Evolutionary conservation across 2,888 invertebrate genomes (phyloP), one percentile per base, ranked within the genome.

Genomic region (Eutolmus rufibarbis): DNA sequence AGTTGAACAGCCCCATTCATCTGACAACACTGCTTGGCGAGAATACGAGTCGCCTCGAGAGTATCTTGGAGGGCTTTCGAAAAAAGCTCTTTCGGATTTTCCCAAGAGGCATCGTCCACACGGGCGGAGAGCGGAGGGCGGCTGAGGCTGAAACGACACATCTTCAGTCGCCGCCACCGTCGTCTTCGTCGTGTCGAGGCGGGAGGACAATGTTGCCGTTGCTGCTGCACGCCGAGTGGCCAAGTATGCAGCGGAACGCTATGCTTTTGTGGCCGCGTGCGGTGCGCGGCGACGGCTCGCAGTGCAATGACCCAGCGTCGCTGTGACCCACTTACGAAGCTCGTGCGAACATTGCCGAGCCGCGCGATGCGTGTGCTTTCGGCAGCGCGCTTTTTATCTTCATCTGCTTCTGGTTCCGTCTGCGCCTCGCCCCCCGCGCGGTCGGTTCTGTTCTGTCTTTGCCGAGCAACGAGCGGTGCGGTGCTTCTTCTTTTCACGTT

Each of bases 301-400:
- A 91, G 93, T 93, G 93, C 92, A 93, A 91, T 93, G 93, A 93
- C 92, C 93, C 92, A 91, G 91, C 92, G 91, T 92, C 92, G 92
- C 66, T 90, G 91, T 93, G 93, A 93, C 93, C 93, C 92, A 93
- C 93, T 93, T 93, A 92, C 92, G 92, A 92, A 91, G 92, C 90
- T 90, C 90, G 89, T 90, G 91, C 91, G 91, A 91, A 90, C 90
- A 89, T 89, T 89, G 88, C 90, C 91, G 91, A 91, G 74, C 34
- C n/a, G 31, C 57, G 34, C 37, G 56, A 79, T 79, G 78, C 87
- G 87, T 74, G 56, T 57, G 40, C 16, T 86, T 56, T 86, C 31
- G 16, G 40, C n/a, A 40, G 12, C 78, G 19, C 79, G 28, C 40
- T 23, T 43, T 82, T 82, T 16, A 16, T 16, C 74, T 74, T 74